phyloP scores from a whole-genome alignment of 2,113 vertebrate genomes.

The Clarias magur region DNA sequence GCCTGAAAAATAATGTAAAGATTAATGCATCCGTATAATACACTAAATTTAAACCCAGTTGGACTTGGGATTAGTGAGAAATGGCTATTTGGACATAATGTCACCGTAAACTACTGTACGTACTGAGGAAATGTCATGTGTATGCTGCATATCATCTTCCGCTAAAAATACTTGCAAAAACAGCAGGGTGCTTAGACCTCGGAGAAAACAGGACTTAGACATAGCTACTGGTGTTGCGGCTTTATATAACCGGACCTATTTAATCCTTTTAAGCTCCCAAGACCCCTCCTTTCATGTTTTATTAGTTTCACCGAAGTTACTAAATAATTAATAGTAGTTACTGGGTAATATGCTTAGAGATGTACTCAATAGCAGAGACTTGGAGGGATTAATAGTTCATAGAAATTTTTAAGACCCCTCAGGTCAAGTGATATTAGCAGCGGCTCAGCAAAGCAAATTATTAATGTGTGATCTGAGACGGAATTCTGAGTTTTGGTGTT shows the following conservation, averaged over 20 bases:
- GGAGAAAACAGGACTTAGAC: neutral
- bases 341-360: slow-evolving; percentile 2
- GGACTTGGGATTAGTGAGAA: neutral
- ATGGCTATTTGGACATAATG: neutral
- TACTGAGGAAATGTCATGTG: neutral
- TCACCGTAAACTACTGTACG: neutral
- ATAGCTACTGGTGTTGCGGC: neutral
- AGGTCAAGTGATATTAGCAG: slow-evolving; percentile 5
- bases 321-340: neutral
- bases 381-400: neutral
- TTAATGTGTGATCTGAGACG: neutral
- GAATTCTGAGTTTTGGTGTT: neutral
- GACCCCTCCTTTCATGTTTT: neutral
- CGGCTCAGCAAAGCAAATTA: slow-evolving; percentile 2
- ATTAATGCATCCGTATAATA: neutral
- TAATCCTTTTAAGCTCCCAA: neutral
- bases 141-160: too few species aligned
- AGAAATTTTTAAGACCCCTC: slow-evolving; percentile 2
- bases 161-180: neutral
- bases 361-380: neutral
- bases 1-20: neutral
- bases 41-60: neutral
- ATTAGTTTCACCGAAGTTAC: slow-evolving; percentile 1
- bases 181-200: neutral
- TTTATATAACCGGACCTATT: neutral